A percentile compares a stretch with the other conserved stretches of the same genome.
phyloP scores from a whole-genome alignment of 2,113 vertebrate species.

The Syngnathoides biaculeatus region DNA sequence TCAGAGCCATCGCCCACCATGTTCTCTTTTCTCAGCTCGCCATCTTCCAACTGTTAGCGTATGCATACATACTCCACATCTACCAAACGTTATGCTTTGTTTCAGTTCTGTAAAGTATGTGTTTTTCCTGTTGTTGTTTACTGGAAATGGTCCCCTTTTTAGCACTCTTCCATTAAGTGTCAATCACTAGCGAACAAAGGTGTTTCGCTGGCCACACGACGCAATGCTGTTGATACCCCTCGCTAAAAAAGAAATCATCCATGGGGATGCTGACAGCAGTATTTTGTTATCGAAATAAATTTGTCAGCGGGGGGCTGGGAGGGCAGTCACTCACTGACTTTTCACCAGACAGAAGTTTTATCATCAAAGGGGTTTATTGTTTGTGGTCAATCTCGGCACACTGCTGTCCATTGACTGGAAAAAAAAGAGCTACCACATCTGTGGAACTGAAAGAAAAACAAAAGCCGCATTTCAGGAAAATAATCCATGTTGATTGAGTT shows the following conservation, averaged over 20 bases:
- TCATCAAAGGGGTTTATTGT: too few species aligned
- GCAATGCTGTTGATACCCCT: too few species aligned
- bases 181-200: too few species aligned
- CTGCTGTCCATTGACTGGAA: too few species aligned
- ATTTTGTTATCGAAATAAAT: too few species aligned
- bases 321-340: too few species aligned
- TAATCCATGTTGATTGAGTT: not conserved
- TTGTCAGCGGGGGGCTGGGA: too few species aligned
- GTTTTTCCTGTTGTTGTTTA: not conserved
- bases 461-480: not conserved
- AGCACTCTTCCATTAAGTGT: not conserved
- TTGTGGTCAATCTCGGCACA: too few species aligned
- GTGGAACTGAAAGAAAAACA: not conserved
- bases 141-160: not conserved
- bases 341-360: too few species aligned
- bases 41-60: not conserved
- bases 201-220: too few species aligned
- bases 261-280: too few species aligned
- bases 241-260: too few species aligned
- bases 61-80: not conserved
- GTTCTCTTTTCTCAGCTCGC: slow-evolving; percentile 31
- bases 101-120: not conserved
- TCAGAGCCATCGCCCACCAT: slow-evolving; percentile 56
- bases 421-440: not conserved
- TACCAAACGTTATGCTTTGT: not conserved